A percentile compares a stretch with the other conserved stretches of the same genome.
Evolutionary conservation across 2,113 vertebrate species (phyloP).

Genomic region (Rutilus rutilus): DNA sequence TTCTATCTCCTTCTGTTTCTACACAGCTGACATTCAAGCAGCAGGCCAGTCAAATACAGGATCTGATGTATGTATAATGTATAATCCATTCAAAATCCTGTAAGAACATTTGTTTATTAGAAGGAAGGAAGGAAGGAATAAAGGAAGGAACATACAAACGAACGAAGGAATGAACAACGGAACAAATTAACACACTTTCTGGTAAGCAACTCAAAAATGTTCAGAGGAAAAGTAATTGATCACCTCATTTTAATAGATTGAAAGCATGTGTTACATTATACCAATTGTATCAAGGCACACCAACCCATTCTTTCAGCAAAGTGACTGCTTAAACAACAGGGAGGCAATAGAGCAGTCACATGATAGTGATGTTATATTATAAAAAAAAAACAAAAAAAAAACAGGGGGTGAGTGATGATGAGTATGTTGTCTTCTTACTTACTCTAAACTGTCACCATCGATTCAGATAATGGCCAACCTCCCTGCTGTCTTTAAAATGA

Average conservation of each 20-base stretch:
- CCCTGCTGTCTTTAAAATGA: slow-evolving; percentile 44
- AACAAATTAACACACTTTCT: neutral
- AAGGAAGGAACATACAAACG: too few relatives aligned
- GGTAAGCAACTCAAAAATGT: neutral
- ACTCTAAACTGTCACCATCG: slow-evolving; percentile 48
- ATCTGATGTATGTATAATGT: neutral
- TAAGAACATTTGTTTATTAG: neutral
- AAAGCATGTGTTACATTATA: neutral
- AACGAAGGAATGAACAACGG: too few relatives aligned
- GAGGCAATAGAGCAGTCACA: slow-evolving; percentile 20
- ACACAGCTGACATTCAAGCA: neutral
- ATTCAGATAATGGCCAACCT: slow-evolving; percentile 49
- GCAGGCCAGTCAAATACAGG: neutral
- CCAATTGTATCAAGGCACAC: neutral
- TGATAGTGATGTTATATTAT: neutral
- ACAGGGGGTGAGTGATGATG: slow-evolving; percentile 26
- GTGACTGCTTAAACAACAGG: neutral
- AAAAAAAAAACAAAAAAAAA: neutral
- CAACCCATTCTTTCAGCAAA: neutral
- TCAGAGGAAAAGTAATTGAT: neutral
- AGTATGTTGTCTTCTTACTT: slow-evolving; percentile 10
- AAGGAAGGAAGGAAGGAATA: too few relatives aligned
- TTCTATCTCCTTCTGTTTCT: neutral
- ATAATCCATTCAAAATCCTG: neutral
- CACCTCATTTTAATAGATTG: neutral